phyloP scores from a whole-genome alignment of 2,888 invertebrate genomes.

The Rhagonycha lutea region DNA sequence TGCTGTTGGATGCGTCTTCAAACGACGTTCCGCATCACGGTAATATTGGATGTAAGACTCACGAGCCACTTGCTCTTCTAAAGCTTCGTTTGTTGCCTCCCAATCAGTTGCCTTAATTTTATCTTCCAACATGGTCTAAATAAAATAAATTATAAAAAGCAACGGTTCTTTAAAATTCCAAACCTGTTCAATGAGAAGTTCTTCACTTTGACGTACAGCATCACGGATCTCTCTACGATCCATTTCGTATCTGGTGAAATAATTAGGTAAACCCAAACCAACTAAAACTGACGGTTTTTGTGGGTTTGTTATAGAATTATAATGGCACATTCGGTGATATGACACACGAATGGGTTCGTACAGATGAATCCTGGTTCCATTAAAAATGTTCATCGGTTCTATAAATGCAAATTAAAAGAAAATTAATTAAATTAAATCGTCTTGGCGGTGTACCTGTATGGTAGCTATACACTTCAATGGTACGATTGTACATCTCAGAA shows the following conservation, averaged over 20 bases:
- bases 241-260: constrained; percentile 70
- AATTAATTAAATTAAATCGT: not conserved
- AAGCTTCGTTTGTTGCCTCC: constrained; percentile 90
- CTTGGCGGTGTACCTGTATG: constrained; percentile 61
- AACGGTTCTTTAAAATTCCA: not conserved
- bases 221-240: constrained; percentile 73
- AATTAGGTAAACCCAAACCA: constrained; percentile 81
- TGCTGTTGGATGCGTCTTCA: constrained; percentile 44
- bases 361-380: constrained; percentile 74
- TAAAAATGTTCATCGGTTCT: constrained; percentile 89
- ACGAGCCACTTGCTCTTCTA: constrained; percentile 84
- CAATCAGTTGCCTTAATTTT: constrained; percentile 87
- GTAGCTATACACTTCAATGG: constrained; percentile 85
- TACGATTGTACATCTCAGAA: constrained; percentile 86
- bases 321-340: constrained; percentile 85
- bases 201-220: constrained; percentile 77
- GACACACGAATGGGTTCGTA: constrained; percentile 81
- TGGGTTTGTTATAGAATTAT: constrained; percentile 87
- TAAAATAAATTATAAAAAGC: constrained; percentile 21
- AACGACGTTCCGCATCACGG: constrained; percentile 51
- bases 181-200: constrained; percentile 79
- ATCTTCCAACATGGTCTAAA: constrained; percentile 85
- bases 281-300: constrained; percentile 81
- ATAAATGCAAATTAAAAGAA: constrained; percentile 16
- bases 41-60: constrained; percentile 80